Conservation (phyloP, 1,140 invertebrate species). For the Planococcus citri region DNA sequence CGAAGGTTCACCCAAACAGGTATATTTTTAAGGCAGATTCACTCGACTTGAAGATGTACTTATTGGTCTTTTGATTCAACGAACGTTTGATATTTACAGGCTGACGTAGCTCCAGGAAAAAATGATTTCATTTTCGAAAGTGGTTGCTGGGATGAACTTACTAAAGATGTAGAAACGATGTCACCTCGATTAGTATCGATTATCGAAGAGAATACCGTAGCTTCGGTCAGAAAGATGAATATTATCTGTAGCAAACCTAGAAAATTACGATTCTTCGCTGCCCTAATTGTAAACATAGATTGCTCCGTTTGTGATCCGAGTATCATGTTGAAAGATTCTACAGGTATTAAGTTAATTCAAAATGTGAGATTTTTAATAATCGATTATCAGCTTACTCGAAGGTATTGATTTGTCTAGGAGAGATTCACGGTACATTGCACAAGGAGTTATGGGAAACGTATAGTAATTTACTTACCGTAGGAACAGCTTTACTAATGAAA, state of each 20-base stretch:
- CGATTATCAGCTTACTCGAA: too few species aligned
- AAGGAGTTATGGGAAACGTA: conserved; percentile 22
- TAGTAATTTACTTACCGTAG: conserved; percentile 15
- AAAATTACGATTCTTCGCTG: conserved; percentile 24
- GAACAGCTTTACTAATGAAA: conserved; percentile 16
- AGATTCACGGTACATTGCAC: conserved; percentile 23
- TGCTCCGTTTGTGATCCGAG: conserved; percentile 23
- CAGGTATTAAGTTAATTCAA: conserved; percentile 9
- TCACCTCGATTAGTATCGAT: neutral
- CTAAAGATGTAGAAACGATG: neutral
- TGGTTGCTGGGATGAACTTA: neutral
- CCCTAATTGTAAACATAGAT: conserved; percentile 22
- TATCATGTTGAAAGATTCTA: conserved; percentile 14
- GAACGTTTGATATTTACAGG: too few species aligned
- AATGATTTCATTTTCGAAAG: neutral
- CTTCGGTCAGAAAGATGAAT: neutral
- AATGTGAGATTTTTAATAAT: neutral
- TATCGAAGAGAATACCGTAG: neutral
- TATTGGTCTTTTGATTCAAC: too few species aligned
- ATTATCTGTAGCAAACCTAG: neutral
- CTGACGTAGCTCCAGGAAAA: neutral
- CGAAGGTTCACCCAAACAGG: neutral
- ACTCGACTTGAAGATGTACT: neutral
- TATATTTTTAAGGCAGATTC: neutral
- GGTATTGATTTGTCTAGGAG: neutral